A percentile compares a stretch with the other conserved stretches of the same genome.
Conservation (phyloP, 2,888 invertebrate species). For the Odontothrips loti region DNA sequence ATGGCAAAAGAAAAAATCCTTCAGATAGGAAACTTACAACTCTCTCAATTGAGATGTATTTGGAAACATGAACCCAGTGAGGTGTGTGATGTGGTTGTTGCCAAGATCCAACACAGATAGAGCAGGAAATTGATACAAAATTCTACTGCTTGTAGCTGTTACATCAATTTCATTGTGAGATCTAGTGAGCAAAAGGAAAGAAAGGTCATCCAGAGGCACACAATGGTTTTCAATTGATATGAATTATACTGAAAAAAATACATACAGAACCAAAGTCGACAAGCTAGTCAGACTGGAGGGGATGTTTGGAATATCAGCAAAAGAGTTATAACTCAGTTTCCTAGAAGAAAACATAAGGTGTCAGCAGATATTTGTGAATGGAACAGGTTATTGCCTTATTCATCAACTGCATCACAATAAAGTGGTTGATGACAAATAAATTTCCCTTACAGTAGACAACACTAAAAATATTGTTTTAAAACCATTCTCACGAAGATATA, state of each 20-base stretch:
- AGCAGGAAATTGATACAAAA: slow-evolving; percentile 51
- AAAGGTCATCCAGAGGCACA: slow-evolving; percentile 26
- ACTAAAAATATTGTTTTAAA: slow-evolving; percentile 46
- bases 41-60: slow-evolving; percentile 29
- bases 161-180: slow-evolving; percentile 52
- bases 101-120: slow-evolving; percentile 60
- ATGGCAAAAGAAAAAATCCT: slow-evolving; percentile 29
- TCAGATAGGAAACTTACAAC: slow-evolving; percentile 23
- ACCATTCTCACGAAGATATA: slow-evolving; percentile 50
- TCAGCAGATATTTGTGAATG: too few species aligned
- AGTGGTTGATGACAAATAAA: too few species aligned
- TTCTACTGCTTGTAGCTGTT: slow-evolving; percentile 45
- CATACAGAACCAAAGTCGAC: slow-evolving; percentile 52
- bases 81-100: slow-evolving; percentile 57
- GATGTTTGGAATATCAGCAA: slow-evolving; percentile 53
- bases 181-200: slow-evolving; percentile 42
- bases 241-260: slow-evolving; percentile 36
- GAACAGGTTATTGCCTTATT: slow-evolving; percentile 51
- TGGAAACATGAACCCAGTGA: slow-evolving; percentile 41
- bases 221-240: slow-evolving; percentile 32
- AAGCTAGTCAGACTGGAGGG: slow-evolving; percentile 45
- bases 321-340: slow-evolving; percentile 56
- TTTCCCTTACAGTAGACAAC: slow-evolving; percentile 42
- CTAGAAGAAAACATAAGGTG: slow-evolving; percentile 44
- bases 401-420: too few species aligned